Percentiles rank a stretch among this genome's conserved stretches.
Evolutionary conservation across 2,888 invertebrate genomes (phyloP).

Genomic region (Tolmerus cingulatus): DNA sequence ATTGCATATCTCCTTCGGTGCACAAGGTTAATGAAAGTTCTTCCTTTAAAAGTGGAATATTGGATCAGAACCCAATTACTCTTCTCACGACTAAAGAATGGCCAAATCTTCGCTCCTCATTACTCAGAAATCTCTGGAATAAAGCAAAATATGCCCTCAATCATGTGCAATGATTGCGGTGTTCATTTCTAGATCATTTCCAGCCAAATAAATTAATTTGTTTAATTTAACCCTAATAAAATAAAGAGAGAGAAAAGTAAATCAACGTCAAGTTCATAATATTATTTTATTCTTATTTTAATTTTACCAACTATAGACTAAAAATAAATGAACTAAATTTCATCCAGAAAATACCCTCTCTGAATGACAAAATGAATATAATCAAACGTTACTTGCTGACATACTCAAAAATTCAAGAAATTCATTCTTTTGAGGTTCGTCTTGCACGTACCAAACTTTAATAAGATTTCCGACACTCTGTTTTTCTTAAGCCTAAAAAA

Average conservation of each 20-base stretch:
- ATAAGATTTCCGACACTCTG: background rate
- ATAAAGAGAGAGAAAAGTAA: no score
- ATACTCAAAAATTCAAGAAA: background rate
- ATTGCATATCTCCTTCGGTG: background rate
- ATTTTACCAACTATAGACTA: background rate
- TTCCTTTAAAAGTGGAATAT: background rate
- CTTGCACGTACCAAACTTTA: background rate
- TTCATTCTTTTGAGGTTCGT: background rate
- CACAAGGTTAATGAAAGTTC: background rate
- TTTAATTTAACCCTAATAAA: no score
- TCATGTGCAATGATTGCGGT: background rate
- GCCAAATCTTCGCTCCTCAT: background rate
- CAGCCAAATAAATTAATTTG: no score
- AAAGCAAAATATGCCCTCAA: background rate
- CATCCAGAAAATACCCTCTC: background rate
- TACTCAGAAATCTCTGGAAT: background rate
- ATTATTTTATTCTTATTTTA: no score
- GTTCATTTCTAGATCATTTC: background rate
- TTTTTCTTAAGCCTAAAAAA: background rate
- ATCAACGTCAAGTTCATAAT: no score
- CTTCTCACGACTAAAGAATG: background rate
- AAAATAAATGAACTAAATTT: background rate
- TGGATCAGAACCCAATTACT: background rate
- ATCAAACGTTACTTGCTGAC: background rate
- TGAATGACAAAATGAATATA: background rate